These are phyloP conservation scores for Cyphomyrus discorhynchus DNA, from an alignment of 2,113 vertebrate genomes.

Conservation along the genomic window DNA sequence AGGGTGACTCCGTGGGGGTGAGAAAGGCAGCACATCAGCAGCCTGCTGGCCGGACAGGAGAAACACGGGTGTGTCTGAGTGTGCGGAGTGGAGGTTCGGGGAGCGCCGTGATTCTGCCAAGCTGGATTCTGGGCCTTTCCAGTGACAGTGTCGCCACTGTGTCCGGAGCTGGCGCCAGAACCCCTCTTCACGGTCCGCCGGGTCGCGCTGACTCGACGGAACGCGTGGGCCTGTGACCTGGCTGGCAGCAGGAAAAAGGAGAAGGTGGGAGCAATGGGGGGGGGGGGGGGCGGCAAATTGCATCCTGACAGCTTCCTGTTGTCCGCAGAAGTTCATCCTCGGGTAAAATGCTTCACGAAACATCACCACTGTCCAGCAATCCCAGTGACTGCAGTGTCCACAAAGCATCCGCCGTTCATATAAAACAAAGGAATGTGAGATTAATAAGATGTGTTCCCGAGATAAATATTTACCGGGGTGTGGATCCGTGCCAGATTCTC, in stretches of 20 bases:
- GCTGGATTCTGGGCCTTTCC: neutral
- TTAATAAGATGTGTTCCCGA: neutral
- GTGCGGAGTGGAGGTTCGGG: neutral
- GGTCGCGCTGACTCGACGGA: slow-evolving; percentile 15
- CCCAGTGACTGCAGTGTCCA: neutral
- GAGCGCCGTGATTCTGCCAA: neutral
- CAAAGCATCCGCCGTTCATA: neutral
- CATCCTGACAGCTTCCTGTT: slow-evolving; percentile 11
- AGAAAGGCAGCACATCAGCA: neutral
- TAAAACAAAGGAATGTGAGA: neutral
- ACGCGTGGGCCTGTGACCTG: neutral
- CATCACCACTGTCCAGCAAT: neutral
- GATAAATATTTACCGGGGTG: neutral
- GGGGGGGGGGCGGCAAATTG: neutral
- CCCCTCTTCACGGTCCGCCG: neutral
- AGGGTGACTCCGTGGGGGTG: neutral
- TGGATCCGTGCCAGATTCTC: neutral
- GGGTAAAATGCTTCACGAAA: neutral
- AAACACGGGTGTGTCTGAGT: neutral
- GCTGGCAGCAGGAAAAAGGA: neutral
- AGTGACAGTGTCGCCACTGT: neutral
- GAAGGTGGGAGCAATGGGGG: neutral
- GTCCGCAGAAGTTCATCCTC: neutral
- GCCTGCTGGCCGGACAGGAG: neutral
- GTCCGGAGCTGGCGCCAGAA: neutral